Conservation (phyloP, 2,113 vertebrate genomes). For the Phyllostomus discolor region DNA sequence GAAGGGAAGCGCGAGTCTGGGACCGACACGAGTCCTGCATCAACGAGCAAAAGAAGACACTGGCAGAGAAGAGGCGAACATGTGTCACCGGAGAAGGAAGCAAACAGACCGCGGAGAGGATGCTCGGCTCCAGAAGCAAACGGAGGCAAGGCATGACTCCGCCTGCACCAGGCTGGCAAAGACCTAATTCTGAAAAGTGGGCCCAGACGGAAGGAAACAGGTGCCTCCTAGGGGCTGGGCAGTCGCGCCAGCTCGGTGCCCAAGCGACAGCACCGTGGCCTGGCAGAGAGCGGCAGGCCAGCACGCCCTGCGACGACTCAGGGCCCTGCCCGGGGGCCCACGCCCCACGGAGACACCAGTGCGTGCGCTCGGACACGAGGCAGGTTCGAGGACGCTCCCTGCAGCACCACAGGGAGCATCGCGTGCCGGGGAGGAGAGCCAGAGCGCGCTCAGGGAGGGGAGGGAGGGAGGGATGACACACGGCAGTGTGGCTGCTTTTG, state of each 20-base stretch:
- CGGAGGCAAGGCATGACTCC: not conserved
- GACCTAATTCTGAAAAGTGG: not conserved
- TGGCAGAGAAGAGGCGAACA: not conserved
- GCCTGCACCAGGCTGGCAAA: not conserved
- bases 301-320: accelerated
- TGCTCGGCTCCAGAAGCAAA: not conserved
- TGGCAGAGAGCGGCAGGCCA: not conserved
- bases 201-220: not conserved
- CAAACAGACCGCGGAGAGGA: not conserved
- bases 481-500: not conserved
- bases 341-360: not conserved
- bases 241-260: not conserved
- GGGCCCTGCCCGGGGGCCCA: accelerated
- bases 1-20: not conserved
- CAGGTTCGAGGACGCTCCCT: accelerated
- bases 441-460: not conserved
- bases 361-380: not conserved
- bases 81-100: not conserved
- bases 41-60: not conserved
- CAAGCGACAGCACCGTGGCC: not conserved
- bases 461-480: not conserved
- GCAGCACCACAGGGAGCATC: too few relatives aligned
- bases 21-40: not conserved
- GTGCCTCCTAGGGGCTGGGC: not conserved
- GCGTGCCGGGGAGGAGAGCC: not conserved